Percentiles rank a stretch among this genome's conserved stretches.
phyloP scores from a whole-genome alignment of 1,140 invertebrate genomes.

The Sminthurinus signatus region DNA sequence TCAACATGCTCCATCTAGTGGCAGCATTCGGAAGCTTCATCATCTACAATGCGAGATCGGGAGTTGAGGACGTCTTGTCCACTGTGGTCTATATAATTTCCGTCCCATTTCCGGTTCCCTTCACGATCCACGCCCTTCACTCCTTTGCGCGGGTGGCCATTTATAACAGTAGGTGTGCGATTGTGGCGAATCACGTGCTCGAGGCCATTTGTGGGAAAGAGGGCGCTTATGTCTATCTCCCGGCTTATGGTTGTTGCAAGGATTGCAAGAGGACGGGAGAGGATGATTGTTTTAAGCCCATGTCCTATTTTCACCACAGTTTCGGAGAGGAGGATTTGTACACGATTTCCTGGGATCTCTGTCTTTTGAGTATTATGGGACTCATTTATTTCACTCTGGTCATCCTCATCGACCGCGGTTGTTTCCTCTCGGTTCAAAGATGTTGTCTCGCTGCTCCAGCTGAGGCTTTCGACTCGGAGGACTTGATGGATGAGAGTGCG shows the following conservation, averaged over 20 bases:
- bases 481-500: background rate
- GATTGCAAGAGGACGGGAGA: too few relatives aligned
- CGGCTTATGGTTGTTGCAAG: conserved; percentile 12
- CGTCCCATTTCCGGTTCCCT: conserved; percentile 2
- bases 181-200: background rate
- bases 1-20: conserved; percentile 11
- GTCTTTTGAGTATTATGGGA: background rate
- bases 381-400: conserved; percentile 2
- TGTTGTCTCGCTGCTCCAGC: conserved; percentile 2
- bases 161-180: background rate
- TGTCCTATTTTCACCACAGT: conserved; percentile 1
- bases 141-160: background rate
- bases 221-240: background rate
- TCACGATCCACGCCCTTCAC: conserved; percentile 6
- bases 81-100: conserved; percentile 5
- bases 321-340: background rate
- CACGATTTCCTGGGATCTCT: conserved; percentile 8
- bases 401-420: background rate
- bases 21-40: background rate
- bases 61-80: background rate
- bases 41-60: background rate
- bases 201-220: conserved; percentile 3
- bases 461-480: conserved; percentile 7
- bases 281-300: background rate
- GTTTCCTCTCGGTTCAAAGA: background rate